Evolutionary conservation across 2,113 vertebrate species (phyloP).

Genomic region (Odobenus rosmarus): DNA sequence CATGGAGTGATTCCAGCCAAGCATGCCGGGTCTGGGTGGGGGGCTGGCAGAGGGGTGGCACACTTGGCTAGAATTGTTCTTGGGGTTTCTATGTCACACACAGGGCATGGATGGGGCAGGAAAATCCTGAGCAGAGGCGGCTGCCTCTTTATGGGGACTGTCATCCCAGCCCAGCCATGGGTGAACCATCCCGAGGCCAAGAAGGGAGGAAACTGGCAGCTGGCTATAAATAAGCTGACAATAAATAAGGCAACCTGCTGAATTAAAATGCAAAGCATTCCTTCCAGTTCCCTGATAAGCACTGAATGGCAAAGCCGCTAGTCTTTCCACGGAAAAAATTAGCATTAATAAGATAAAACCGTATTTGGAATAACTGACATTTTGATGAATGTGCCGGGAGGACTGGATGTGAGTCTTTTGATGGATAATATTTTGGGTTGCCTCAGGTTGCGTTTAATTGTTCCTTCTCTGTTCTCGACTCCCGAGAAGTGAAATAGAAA

Average conservation of each 20-base stretch:
- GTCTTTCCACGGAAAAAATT: constrained; percentile 52
- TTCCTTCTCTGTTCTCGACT: constrained; percentile 54
- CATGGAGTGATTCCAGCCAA: fast-evolving
- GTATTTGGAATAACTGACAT: constrained; percentile 51
- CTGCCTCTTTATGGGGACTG: not conserved
- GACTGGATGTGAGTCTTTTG: constrained; percentile 52
- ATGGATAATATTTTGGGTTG: constrained; percentile 76
- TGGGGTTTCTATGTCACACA: fast-evolving
- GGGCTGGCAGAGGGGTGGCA: fast-evolving
- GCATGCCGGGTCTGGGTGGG: fast-evolving
- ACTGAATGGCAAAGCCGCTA: not conserved
- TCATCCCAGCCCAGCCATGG: not conserved
- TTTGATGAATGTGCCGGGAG: constrained; percentile 70
- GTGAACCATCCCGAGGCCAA: not conserved
- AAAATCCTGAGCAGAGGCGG: not conserved
- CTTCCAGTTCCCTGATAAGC: constrained; percentile 36
- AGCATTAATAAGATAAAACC: constrained; percentile 65
- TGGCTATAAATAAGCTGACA: not conserved
- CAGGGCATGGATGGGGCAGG: fast-evolving
- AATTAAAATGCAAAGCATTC: not conserved
- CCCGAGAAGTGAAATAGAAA: constrained; percentile 54
- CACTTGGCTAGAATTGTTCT: fast-evolving
- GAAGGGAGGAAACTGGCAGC: not conserved
- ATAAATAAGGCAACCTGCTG: not conserved
- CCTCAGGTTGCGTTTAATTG: constrained; percentile 65